A percentile compares a stretch with the other conserved stretches of the same genome.
Conservation (phyloP, 2,888 invertebrate genomes). For the Notodonta ziczac region DNA sequence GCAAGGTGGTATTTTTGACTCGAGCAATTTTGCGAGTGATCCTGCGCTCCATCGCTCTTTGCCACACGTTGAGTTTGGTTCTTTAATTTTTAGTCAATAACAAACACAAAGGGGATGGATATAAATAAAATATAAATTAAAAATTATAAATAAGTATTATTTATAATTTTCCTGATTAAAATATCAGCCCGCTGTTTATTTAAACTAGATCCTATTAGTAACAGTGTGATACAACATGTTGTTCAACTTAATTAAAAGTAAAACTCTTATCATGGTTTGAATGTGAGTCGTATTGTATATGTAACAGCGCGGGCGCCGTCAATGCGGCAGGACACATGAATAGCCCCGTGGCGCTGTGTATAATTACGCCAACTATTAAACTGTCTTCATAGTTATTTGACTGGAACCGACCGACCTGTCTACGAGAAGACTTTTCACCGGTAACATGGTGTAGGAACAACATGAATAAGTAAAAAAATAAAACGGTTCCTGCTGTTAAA, state of each 20-base stretch:
- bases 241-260: constrained; percentile 19
- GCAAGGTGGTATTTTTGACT: too few relatives aligned
- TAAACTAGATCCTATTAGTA: too few relatives aligned
- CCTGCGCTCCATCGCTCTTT: too few relatives aligned
- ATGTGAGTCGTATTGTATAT: constrained; percentile 13
- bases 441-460: constrained; percentile 12
- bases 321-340: constrained; percentile 51
- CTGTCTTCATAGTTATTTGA: constrained; percentile 42
- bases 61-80: too few relatives aligned
- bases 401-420: constrained; percentile 28
- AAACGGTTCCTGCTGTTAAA: background rate
- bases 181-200: too few relatives aligned
- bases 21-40: too few relatives aligned
- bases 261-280: constrained; percentile 14
- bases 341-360: constrained; percentile 45
- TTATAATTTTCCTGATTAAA: too few relatives aligned
- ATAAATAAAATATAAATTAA: too few relatives aligned
- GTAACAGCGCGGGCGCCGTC: constrained; percentile 23
- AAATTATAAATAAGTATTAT: too few relatives aligned
- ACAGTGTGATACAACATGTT: background rate
- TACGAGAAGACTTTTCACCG: constrained; percentile 25
- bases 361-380: constrained; percentile 54
- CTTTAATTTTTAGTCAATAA: too few relatives aligned
- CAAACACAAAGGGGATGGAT: too few relatives aligned
- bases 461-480: background rate